Conservation (phyloP, 2,113 vertebrate genomes). For the Edolisoma coerulescens region DNA sequence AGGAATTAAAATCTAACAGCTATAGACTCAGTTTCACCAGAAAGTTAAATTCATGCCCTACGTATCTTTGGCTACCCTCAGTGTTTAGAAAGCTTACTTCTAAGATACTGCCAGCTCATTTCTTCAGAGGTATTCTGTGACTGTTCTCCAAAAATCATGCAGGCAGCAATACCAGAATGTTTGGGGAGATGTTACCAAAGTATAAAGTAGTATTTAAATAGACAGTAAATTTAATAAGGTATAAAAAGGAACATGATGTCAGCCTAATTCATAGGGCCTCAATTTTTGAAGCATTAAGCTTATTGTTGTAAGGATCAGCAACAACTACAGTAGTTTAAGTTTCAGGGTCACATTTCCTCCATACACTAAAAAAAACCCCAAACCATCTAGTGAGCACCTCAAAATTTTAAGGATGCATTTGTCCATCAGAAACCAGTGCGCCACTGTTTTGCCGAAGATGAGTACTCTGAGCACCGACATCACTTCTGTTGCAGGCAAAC, state of each 20-base stretch:
- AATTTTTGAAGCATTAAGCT: neutral
- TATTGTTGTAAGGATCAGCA: neutral
- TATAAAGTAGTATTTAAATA: neutral
- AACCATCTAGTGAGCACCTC: neutral
- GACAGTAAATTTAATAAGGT: neutral
- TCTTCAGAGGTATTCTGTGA: neutral
- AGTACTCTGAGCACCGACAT: neutral
- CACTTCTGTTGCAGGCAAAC: neutral
- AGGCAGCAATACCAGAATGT: neutral
- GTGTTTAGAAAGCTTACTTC: neutral
- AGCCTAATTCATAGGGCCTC: neutral
- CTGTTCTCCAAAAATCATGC: neutral
- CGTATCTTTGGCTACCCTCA: neutral
- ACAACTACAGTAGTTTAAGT: neutral
- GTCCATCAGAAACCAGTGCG: neutral
- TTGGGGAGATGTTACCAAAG: neutral
- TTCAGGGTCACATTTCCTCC: neutral
- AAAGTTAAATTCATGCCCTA: neutral
- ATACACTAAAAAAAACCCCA: neutral
- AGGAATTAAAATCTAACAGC: neutral
- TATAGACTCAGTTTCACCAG: neutral
- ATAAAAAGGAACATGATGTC: neutral
- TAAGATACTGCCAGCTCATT: neutral
- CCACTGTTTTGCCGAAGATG: neutral
- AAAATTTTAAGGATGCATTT: neutral